These are phyloP conservation scores for Calliscelio sp. DNA, from an alignment of 2,888 invertebrate genomes.

Conservation along the genomic window DNA sequence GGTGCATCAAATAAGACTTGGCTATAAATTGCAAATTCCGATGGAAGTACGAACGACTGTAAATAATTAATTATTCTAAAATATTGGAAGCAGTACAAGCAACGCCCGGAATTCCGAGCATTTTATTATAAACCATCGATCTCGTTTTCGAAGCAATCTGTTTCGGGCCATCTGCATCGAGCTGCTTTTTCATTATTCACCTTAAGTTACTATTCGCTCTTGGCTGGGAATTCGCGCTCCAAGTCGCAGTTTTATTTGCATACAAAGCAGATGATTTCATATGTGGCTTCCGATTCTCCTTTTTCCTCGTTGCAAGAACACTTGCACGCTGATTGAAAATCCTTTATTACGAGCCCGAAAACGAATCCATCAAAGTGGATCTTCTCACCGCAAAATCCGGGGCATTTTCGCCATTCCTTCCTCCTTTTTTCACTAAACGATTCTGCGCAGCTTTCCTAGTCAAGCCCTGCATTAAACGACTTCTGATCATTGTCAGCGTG, in stretches of 20 bases:
- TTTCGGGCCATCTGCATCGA: background rate
- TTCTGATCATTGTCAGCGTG: conserved; percentile 24
- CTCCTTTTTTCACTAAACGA: background rate
- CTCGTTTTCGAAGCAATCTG: background rate
- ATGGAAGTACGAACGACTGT: too few relatives aligned
- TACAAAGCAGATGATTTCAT: conserved; percentile 32
- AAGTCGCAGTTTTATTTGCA: conserved; percentile 29
- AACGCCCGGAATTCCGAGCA: background rate
- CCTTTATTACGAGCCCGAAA: background rate
- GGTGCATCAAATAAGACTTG: too few relatives aligned
- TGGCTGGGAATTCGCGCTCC: background rate
- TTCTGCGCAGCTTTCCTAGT: background rate
- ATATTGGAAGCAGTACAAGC: background rate
- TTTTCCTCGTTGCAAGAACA: background rate
- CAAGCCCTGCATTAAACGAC: conserved; percentile 5
- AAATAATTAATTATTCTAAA: background rate
- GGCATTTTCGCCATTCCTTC: background rate
- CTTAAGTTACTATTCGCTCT: conserved; percentile 13
- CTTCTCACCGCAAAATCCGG: background rate
- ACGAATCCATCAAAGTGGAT: conserved; percentile 12
- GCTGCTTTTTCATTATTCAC: conserved; percentile 4
- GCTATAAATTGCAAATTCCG: too few relatives aligned
- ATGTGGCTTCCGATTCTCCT: background rate
- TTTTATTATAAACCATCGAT: background rate
- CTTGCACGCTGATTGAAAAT: conserved; percentile 1